Percentiles rank a stretch among this genome's conserved stretches.
These are phyloP conservation scores for Diglossa cyanea DNA, from an alignment of 2,797 vertebrate genomes.

Conservation along the genomic window DNA sequence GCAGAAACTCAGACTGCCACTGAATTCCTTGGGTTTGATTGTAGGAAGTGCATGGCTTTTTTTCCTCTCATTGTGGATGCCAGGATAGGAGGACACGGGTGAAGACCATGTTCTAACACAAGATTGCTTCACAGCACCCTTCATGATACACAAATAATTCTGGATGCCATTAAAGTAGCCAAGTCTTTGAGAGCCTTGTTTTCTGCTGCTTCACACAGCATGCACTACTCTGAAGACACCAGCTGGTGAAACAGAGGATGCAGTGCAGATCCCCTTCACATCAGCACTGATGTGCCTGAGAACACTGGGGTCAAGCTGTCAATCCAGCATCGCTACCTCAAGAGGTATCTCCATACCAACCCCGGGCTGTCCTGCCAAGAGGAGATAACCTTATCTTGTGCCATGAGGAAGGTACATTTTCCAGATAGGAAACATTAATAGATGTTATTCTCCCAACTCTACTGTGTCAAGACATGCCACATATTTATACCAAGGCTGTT, in stretches of 20 bases:
- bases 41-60: not conserved
- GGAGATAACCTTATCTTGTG: not conserved
- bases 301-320: not conserved
- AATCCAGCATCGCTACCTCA: not conserved
- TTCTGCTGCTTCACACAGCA: not conserved
- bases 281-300: not conserved
- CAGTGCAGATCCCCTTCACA: not conserved
- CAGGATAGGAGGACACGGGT: not conserved
- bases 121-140: not conserved
- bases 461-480: not conserved
- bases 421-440: not conserved
- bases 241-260: not conserved
- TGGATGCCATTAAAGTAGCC: not conserved
- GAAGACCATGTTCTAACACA: not conserved
- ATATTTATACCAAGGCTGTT: not conserved
- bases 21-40: not conserved
- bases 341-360: not conserved
- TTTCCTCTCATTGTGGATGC: not conserved
- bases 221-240: not conserved
- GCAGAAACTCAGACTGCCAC: not conserved
- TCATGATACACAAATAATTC: not conserved
- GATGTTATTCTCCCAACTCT: not conserved
- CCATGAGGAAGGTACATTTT: not conserved
- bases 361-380: accelerated
- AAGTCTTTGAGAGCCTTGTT: not conserved